Conservation (phyloP, 2,888 invertebrate species). For the Drosophila antonietae region DNA sequence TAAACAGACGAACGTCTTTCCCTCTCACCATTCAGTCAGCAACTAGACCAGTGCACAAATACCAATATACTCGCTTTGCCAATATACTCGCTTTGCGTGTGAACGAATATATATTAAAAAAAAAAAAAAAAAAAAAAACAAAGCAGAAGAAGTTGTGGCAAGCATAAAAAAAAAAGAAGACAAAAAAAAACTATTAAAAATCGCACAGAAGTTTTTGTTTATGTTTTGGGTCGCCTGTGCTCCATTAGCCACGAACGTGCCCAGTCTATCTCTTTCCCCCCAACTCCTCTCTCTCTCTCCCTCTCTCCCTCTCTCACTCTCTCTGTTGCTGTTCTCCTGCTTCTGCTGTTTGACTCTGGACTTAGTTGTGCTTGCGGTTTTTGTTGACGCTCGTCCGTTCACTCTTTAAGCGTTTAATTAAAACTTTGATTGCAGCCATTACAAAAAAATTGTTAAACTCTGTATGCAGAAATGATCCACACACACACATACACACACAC, state of each 20-base stretch:
- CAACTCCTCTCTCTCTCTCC: background rate
- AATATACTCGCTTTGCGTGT: background rate
- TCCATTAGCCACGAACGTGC: conserved; percentile 73
- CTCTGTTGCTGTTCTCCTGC: background rate
- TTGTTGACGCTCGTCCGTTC: conserved; percentile 29
- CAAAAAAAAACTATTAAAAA: conserved; percentile 71
- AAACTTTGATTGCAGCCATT: conserved; percentile 74
- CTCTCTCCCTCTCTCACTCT: fast-evolving
- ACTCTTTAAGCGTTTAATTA: conserved; percentile 73
- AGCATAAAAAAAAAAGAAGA: conserved; percentile 9
- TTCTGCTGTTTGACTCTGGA: conserved; percentile 16
- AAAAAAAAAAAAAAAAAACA: background rate
- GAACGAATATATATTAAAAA: background rate
- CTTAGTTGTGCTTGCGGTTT: conserved; percentile 52
- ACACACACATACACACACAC: conserved; percentile 1
- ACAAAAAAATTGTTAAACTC: conserved; percentile 58
- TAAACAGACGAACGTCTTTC: background rate
- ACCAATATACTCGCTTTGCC: background rate
- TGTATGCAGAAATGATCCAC: conserved; percentile 28
- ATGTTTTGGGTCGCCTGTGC: conserved; percentile 72
- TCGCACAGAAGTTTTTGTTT: conserved; percentile 74
- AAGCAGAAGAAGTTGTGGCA: background rate
- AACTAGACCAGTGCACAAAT: background rate
- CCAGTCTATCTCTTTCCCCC: conserved; percentile 21
- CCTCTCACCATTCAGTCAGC: background rate